A percentile compares a stretch with the other conserved stretches of the same genome.
These are phyloP conservation scores for Cerastoderma edule DNA, from an alignment of 2,888 invertebrate species.

Conservation along the genomic window DNA sequence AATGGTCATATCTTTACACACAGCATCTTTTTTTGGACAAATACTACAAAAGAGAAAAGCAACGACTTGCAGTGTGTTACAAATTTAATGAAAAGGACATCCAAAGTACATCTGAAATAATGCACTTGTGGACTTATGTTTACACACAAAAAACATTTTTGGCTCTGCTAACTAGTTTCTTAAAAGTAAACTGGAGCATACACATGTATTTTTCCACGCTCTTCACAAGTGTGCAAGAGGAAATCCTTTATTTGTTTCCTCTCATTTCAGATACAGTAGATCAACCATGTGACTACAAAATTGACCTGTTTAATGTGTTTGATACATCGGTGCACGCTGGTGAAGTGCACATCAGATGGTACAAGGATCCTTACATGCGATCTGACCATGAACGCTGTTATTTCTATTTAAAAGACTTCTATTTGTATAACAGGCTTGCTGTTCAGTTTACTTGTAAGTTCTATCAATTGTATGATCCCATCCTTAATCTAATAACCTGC, in stretches of 20 bases:
- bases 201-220: background rate
- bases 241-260: background rate
- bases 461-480: background rate
- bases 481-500: background rate
- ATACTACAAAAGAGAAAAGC: background rate
- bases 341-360: background rate
- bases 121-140: background rate
- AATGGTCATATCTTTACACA: background rate
- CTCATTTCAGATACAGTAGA: background rate
- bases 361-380: background rate
- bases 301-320: background rate
- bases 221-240: background rate
- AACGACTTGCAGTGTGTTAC: too few species aligned
- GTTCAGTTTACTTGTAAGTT: conserved; percentile 15
- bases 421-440: conserved; percentile 15
- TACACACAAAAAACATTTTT: background rate
- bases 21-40: background rate
- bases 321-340: conserved; percentile 10
- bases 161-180: background rate
- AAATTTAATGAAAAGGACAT: too few species aligned
- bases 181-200: background rate
- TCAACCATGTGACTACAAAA: background rate
- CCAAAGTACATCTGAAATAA: too few species aligned
- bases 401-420: background rate
- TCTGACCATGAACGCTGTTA: background rate